Percentiles rank a stretch among this genome's conserved stretches.
Evolutionary conservation across 2,113 vertebrate genomes (phyloP).

Genomic region (Lepisosteus oculatus): DNA sequence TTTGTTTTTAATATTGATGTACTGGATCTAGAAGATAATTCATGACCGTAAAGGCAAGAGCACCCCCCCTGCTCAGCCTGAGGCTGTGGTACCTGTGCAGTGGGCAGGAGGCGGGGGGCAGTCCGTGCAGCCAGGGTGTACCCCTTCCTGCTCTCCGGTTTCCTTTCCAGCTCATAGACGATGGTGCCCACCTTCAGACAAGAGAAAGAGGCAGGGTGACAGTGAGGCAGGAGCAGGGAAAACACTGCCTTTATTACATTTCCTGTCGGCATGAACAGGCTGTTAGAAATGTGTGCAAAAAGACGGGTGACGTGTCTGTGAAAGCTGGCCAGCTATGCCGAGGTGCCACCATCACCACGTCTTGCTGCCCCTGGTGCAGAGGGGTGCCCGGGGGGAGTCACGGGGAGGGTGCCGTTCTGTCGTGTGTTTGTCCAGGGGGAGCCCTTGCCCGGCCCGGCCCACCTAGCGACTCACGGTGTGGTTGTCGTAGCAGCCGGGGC

Average conservation of each 20-base stretch:
- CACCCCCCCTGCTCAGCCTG: too few species aligned
- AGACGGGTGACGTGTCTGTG: not conserved
- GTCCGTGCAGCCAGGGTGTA: constrained; percentile 77
- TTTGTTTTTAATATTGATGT: not conserved
- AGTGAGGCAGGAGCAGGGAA: not conserved
- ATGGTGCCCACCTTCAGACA: constrained; percentile 55
- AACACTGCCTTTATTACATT: not conserved
- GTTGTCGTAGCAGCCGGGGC: constrained; percentile 69
- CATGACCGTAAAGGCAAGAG: too few species aligned
- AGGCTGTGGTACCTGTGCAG: constrained; percentile 51
- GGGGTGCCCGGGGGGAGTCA: too few species aligned
- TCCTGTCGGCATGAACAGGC: not conserved
- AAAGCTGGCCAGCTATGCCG: not conserved
- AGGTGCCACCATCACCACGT: too few species aligned
- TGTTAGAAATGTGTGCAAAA: not conserved
- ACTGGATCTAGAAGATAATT: not conserved
- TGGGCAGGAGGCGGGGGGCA: constrained; percentile 50
- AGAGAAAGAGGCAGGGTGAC: not conserved
- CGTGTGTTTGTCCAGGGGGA: too few species aligned
- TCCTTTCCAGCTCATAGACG: constrained; percentile 46
- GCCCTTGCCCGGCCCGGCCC: not conserved
- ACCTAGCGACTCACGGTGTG: constrained; percentile 56
- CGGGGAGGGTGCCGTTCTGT: not conserved
- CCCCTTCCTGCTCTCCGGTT: constrained; percentile 69
- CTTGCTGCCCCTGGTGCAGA: too few species aligned